Conservation (phyloP, 2,888 invertebrate species). For the Drosophila nr. perissopoda region DNA sequence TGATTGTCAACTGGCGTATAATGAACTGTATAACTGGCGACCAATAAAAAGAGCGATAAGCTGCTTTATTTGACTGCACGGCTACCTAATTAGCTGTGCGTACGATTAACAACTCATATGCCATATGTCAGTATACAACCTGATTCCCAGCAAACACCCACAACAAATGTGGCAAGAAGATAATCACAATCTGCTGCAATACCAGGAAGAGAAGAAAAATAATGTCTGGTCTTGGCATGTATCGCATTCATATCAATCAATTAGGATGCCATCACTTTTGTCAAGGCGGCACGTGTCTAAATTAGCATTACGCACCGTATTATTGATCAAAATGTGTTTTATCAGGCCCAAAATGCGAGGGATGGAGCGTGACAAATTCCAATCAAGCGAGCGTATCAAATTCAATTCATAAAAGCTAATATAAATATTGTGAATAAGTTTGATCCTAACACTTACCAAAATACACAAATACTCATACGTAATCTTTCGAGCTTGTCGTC, state of each 20-base stretch:
- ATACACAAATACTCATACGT: background rate
- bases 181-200: conserved; percentile 6
- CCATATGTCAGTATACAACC: conserved; percentile 15
- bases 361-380: conserved; percentile 19
- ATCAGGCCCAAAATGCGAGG: background rate
- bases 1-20: conserved; percentile 33
- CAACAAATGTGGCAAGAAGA: background rate
- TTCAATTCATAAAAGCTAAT: conserved; percentile 8
- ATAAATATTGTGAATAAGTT: conserved; percentile 8
- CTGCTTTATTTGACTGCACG: conserved; percentile 37
- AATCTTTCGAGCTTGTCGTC: conserved; percentile 9
- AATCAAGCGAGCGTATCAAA: conserved; percentile 33
- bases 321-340: conserved; percentile 40
- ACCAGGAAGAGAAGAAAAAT: background rate
- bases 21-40: conserved; percentile 37
- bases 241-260: conserved; percentile 57
- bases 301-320: conserved; percentile 41
- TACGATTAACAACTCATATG: conserved; percentile 52
- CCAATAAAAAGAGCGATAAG: conserved; percentile 65
- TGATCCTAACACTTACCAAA: conserved; percentile 1
- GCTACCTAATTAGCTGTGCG: conserved; percentile 58
- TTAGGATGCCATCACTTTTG: conserved; percentile 42
- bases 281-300: conserved; percentile 55
- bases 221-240: conserved; percentile 2
- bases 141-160: conserved; percentile 26